These are phyloP conservation scores for Hippoglossus hippoglossus DNA, from an alignment of 2,797 vertebrate genomes.

Conservation along the genomic window DNA sequence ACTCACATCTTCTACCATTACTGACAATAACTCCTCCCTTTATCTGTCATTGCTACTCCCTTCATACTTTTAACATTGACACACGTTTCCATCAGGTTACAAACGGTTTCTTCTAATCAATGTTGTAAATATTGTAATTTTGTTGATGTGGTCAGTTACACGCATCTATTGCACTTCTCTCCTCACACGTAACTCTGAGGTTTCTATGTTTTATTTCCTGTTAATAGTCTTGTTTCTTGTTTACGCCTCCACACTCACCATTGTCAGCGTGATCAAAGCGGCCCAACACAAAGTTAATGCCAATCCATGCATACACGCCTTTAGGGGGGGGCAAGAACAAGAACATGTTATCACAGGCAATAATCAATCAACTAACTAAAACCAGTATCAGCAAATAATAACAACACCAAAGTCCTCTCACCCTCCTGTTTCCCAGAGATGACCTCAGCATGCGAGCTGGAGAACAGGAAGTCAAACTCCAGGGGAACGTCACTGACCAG, in stretches of 20 bases:
- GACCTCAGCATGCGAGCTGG: conserved; percentile 94
- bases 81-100: no score
- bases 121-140: no score
- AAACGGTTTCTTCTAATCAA: no score
- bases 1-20: no score
- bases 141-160: no score
- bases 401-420: conserved; percentile 60
- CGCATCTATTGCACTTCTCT: no score
- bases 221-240: no score
- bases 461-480: conserved; percentile 96
- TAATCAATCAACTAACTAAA: neutral
- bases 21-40: no score
- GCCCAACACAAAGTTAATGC: conserved; percentile 97
- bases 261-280: conserved; percentile 93
- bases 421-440: conserved; percentile 99
- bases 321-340: neutral
- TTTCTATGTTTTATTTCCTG: no score
- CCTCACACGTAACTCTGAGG: no score
- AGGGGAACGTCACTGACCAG: conserved; percentile 91
- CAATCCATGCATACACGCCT: conserved; percentile 98
- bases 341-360: neutral
- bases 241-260: conserved; percentile 81
- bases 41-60: no score
- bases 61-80: no score
- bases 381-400: neutral